phyloP scores from a whole-genome alignment of 2,888 invertebrate species.

The Drosophila kanekoi region DNA sequence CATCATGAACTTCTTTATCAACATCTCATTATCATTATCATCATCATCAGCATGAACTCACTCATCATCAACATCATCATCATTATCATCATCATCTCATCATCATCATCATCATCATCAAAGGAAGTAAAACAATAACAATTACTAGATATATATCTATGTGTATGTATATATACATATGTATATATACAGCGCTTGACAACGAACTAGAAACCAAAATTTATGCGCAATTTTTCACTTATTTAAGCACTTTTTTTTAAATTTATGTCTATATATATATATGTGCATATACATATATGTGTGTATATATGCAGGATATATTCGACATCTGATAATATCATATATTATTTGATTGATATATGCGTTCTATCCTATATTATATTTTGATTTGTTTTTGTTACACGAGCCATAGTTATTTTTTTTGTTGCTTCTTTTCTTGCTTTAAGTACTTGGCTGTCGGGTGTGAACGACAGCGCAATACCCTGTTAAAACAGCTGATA shows the following conservation, averaged over 20 bases:
- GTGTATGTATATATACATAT: slow-evolving; percentile 17
- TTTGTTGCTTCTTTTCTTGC: neutral
- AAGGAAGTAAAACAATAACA: slow-evolving; percentile 58
- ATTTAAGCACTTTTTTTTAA: neutral
- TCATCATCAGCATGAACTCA: too few species aligned
- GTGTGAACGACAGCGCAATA: neutral
- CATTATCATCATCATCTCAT: slow-evolving; percentile 18
- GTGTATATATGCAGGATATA: neutral
- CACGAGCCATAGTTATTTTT: neutral
- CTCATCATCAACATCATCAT: slow-evolving; percentile 8
- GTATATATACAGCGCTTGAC: slow-evolving; percentile 16
- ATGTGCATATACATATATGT: slow-evolving; percentile 2
- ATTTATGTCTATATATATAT: slow-evolving; percentile 6
- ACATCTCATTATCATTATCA: too few species aligned
- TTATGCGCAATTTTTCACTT: neutral
- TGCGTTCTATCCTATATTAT: slow-evolving; percentile 4
- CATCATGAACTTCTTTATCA: too few species aligned
- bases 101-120: slow-evolving; percentile 10
- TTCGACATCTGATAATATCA: slow-evolving; percentile 5
- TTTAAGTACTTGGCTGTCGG: neutral
- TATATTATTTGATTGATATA: slow-evolving; percentile 13
- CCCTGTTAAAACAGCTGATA: too few species aligned
- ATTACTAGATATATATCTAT: slow-evolving; percentile 29
- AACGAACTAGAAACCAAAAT: slow-evolving; percentile 8
- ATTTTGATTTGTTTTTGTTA: neutral